Base-by-base conservation (phyloP, 2,888 invertebrate genomes). In the Ophonus ardosiacus region DNA sequence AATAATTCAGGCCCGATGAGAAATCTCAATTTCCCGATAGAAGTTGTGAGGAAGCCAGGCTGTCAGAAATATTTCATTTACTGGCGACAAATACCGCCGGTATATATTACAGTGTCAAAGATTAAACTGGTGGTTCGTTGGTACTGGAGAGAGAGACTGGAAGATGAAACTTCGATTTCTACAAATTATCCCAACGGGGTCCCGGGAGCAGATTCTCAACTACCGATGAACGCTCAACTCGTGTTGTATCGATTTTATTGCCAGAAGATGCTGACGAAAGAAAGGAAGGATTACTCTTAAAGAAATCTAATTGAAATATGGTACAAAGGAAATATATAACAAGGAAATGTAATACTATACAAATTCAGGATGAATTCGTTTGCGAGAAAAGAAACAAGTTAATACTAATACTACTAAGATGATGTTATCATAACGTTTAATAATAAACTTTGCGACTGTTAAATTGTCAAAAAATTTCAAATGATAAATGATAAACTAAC, bases 101-200 rank as follows among this genome's bases (percentile, higher is more conserved):
- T 74, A 74, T 74, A 74, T 74, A 74, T 74, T 74, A 74, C 43
- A 74, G 51, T 74, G 71, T 74, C 71, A 74, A 74, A 74, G 71
- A 74, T 74, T 74, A 74, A 74, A 74, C 71, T 74, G 21, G 18
- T 21, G 15, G 38, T 7, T n/a, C 68, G 40, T 8, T n/a, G 40
- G 68, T 31, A 38, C 6, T 40, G 13, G 17, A 17, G 71, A 43
- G 17, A 17, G 83, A 59, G 57, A 57, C n/a, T 8, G n/a, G 38
- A 59, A 40, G 83, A 74, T 83, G 71, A 71, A 83, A 61, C 74
- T 83, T 76, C 83, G 74, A 83, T 71, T 83, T 83, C 83, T 59
- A 83, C 57, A 83, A 83, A 83, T 83, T 83, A 83, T 83, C 83
- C 83, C 71, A 59, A 57, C 56, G 57, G 71, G 40, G 21, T 57